Evolutionary conservation across 2,113 vertebrate genomes (phyloP), one percentile per base, ranked within the genome.

Genomic region (Sinocyclocheilus maitianheensis): DNA sequence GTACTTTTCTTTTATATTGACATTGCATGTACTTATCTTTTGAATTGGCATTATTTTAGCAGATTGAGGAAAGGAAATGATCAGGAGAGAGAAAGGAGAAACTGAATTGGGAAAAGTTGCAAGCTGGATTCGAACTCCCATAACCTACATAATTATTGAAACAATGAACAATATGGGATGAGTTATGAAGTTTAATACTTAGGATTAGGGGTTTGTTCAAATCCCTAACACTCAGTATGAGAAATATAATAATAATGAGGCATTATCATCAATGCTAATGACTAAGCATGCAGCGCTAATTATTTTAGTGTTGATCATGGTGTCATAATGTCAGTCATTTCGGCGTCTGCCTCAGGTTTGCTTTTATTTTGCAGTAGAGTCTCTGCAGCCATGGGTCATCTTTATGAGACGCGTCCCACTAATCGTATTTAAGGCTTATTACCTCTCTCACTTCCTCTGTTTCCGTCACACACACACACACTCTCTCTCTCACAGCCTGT

Each of bases 361-460:
- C 75, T 77, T 77, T 77, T 48, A 48, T 77, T 30, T 77, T 55
- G 76, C 76, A 53, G 48, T 53, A 9, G 24, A 77, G 76, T 20
- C n/a, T 77, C 48, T 34, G n/a, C n/a, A 77, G 48, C 48, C 7
- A 77, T 53, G 48, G 76, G 76, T 77, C 76, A 77, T 53, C 76
- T 77, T 77, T 34, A 77, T 55, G 76, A 77, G 76, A 20, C 8
- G 14, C 4, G 16, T 51, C 76, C 24, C 48, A 53, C 76, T 77
- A 77, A 77, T 77, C 76, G 14, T 55, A 77, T 77, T 77, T 77
- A 77, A 77, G 76, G 76, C 76, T 77, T 77, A 77, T 77, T 63
- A 81, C 34, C 55, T 62, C 78, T 80, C 77, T 80, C 77, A n/a
- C 77, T 80, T 43, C 30, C 34, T 81, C 79, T 5, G 37, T 30